Evolutionary conservation across 1,140 invertebrate species (phyloP), one percentile per base, ranked within the genome.

Genomic region (Leptestheria dahalacensis): DNA sequence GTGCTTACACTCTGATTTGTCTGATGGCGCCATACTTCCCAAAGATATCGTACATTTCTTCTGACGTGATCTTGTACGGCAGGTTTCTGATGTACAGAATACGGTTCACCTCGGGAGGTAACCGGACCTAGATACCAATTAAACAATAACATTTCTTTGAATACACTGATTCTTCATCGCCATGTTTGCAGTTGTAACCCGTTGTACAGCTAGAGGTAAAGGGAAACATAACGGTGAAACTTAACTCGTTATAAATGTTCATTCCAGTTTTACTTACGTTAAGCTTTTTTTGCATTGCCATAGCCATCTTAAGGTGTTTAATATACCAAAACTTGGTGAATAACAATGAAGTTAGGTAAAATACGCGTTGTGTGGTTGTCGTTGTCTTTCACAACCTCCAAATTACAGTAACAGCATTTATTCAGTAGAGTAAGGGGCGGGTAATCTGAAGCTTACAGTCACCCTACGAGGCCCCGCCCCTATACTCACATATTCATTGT

Each of bases 11-110:
- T 78, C 96, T 76, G 58, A 99, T 98, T 77, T 99, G 97, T 65
- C 96, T 74, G 60, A 99, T 97, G 15, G 96, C 95, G 68, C 96
- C 96, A 78, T 97, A 99, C 79, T 99, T 99, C 33, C 97, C 96
- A 81, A 99, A 99, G 64, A 99, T 99, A 76, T 99, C 96, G 71
- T 99, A 99, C 96, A 99, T 99, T 82, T 99, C 96, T 77, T 99
- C 97, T n/a, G 90, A 90, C 56, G 94, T 97, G 58, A 99, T 99
- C 79, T 98, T 99, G 68, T 99, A 99, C 0, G 97, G 96, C 52
- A 99, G 76, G 76, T 99, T 99, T 67, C 94, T 80, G 1, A 99
- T 84, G 69, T 98, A 99, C 15, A 99, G 74, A 55, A 99, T 91
- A 71, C 95, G 79, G 72, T 99, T 99, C 0, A 99, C 96, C 79